Evolutionary conservation across 2,888 invertebrate species (phyloP).

Genomic region (Adineta ricciae): DNA sequence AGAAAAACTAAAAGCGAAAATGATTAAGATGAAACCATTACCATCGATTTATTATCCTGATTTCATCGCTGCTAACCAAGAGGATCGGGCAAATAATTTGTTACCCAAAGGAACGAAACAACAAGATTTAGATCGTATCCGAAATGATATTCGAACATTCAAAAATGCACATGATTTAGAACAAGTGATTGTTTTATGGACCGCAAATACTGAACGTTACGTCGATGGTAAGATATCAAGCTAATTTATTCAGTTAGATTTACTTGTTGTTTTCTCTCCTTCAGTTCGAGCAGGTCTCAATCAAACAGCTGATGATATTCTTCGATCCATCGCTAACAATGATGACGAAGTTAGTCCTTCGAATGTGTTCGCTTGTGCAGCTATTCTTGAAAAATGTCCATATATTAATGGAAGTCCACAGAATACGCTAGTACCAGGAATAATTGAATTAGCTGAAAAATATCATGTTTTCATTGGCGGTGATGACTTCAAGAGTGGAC

Average conservation of each 20-base stretch:
- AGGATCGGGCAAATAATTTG: conserved; percentile 70
- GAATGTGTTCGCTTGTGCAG: conserved; percentile 80
- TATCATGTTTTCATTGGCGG: conserved; percentile 73
- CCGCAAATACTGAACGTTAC: conserved; percentile 87
- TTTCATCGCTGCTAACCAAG: conserved; percentile 88
- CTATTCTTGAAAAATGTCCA: conserved; percentile 73
- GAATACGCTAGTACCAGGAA: conserved; percentile 82
- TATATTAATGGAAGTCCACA: conserved; percentile 95
- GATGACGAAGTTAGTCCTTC: conserved; percentile 79
- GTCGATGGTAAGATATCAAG: conserved; percentile 57
- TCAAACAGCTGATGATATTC: conserved; percentile 68
- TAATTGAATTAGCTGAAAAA: conserved; percentile 58
- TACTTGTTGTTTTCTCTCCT: background rate
- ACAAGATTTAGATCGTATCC: conserved; percentile 22
- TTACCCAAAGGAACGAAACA: conserved; percentile 52
- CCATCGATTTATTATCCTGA: conserved; percentile 42
- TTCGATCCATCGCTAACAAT: conserved; percentile 64
- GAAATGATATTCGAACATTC: conserved; percentile 70
- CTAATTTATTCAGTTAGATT: background rate
- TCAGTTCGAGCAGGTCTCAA: conserved; percentile 60
- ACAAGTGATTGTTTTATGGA: conserved; percentile 74
- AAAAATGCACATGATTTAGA: conserved; percentile 64
- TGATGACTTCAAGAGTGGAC: conserved; percentile 94
- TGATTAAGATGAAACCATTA: background rate
- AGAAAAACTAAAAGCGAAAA: conserved; percentile 56